A percentile compares a stretch with the other conserved stretches of the same genome.
phyloP scores from a whole-genome alignment of 2,797 vertebrate genomes.

The Falco concolor region DNA sequence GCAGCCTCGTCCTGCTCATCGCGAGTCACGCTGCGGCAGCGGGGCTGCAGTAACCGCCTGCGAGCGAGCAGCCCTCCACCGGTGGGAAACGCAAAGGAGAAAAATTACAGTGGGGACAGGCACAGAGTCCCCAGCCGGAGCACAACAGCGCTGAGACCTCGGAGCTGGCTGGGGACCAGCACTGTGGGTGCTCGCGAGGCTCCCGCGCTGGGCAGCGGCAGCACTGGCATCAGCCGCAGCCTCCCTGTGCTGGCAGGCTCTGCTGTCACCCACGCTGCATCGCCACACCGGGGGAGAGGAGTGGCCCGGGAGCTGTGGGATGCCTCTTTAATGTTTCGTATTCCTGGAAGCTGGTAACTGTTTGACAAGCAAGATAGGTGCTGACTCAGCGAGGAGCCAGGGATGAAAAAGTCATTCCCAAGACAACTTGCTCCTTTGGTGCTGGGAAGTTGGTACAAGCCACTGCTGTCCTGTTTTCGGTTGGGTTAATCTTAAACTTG shows the following conservation, averaged over 20 bases:
- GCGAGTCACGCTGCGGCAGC: conserved; percentile 34
- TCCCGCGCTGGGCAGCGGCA: neutral
- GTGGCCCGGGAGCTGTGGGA: neutral
- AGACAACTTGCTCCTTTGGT: neutral
- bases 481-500: neutral
- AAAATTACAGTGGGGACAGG: neutral
- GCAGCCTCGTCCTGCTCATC: conserved; percentile 10
- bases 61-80: neutral
- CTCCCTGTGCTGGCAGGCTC: neutral
- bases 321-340: conserved; percentile 16
- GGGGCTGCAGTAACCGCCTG: neutral
- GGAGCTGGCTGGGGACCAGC: accelerated
- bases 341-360: conserved; percentile 36
- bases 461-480: neutral
- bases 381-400: conserved; percentile 1
- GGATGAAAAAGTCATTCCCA: neutral
- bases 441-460: neutral
- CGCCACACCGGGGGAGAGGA: accelerated
- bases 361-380: neutral
- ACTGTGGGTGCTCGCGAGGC: accelerated
- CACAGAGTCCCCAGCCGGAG: accelerated
- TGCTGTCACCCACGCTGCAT: neutral
- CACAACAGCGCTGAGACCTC: accelerated
- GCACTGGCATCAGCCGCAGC: neutral
- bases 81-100: neutral